Percentiles rank a stretch among this genome's conserved stretches.
phyloP scores from a whole-genome alignment of 2,113 vertebrate genomes.

The Pomatorhinus ruficollis region DNA sequence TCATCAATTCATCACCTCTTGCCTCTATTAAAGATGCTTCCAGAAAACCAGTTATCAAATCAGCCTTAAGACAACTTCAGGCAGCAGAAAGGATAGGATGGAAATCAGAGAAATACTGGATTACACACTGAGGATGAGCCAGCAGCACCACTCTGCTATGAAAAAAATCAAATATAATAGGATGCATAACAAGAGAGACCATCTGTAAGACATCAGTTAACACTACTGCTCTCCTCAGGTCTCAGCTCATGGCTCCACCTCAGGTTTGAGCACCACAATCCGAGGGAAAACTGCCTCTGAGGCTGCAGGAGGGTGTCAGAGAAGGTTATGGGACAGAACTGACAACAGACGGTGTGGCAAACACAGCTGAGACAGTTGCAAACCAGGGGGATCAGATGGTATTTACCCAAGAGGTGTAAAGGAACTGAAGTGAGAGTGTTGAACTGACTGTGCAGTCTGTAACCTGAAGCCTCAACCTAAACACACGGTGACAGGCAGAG shows the following conservation, averaged over 20 bases:
- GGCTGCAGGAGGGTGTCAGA: background rate
- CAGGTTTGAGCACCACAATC: background rate
- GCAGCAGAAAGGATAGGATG: background rate
- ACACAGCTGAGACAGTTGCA: background rate
- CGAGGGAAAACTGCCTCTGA: background rate
- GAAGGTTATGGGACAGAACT: slow-evolving; percentile 30
- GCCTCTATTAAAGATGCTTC: background rate
- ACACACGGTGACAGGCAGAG: background rate
- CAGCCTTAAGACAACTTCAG: background rate
- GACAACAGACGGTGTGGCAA: slow-evolving; percentile 17
- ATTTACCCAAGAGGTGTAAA: slow-evolving; percentile 48
- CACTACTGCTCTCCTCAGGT: background rate
- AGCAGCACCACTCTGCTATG: background rate
- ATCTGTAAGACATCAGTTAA: slow-evolving; percentile 12
- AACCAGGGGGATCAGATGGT: slow-evolving; percentile 29
- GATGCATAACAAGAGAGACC: background rate
- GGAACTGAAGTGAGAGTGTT: background rate
- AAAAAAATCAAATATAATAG: background rate
- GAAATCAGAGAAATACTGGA: background rate
- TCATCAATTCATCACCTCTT: background rate
- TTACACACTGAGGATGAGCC: background rate
- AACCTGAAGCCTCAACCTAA: background rate
- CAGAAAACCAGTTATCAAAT: background rate
- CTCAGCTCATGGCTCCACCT: background rate
- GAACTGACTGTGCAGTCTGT: slow-evolving; percentile 17